Percentiles rank a stretch among this genome's conserved stretches.
Conservation (phyloP, 2,113 vertebrate species). For the Strigops habroptila region DNA sequence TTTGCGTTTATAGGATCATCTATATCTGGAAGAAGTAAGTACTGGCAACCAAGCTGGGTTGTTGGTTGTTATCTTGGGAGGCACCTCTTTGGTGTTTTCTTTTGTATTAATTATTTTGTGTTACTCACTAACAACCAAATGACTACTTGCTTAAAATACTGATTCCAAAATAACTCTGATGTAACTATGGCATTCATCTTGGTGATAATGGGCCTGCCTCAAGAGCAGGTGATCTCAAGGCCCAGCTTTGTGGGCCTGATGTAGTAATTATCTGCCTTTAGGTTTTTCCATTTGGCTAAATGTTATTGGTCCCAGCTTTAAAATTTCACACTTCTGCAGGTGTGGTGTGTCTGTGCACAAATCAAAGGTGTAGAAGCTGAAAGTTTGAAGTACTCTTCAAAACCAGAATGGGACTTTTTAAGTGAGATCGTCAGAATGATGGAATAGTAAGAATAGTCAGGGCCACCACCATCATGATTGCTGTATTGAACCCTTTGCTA, state of each 20-base stretch:
- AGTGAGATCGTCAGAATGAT: neutral
- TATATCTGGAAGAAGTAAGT: neutral
- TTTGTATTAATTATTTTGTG: neutral
- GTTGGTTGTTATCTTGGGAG: neutral
- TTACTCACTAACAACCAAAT: neutral
- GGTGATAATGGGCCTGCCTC: neutral
- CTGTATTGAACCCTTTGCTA: neutral
- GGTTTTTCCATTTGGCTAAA: neutral
- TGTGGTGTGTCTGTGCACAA: neutral
- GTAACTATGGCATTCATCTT: neutral
- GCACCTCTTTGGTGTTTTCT: neutral
- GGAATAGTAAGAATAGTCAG: neutral
- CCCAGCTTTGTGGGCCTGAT: neutral
- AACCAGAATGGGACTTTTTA: neutral
- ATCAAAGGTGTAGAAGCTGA: neutral
- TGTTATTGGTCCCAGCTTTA: rapidly evolving
- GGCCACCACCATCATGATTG: neutral
- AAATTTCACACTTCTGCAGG: neutral
- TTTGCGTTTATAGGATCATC: neutral
- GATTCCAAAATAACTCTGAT: neutral
- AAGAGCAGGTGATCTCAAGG: neutral
- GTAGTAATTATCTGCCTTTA: neutral
- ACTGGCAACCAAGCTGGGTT: neutral
- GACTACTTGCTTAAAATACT: neutral
- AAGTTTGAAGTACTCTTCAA: neutral